phyloP scores from a whole-genome alignment of 53 echinoderm and acorn worm genomes.

The Patiria pectinifera region DNA sequence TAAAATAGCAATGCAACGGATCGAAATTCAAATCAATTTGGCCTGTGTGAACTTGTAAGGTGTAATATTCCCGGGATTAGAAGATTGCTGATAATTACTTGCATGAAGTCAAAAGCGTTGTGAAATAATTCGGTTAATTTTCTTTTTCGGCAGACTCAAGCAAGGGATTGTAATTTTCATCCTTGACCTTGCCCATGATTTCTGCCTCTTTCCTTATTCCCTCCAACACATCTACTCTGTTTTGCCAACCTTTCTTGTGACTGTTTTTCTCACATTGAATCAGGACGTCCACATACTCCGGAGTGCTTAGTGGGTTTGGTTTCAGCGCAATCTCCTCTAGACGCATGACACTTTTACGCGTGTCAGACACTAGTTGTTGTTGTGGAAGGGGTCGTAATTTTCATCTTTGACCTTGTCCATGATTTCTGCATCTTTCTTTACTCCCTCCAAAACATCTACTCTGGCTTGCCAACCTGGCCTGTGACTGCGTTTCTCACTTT shows the following conservation, averaged over 20 bases:
- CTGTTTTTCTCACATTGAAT: conserved; percentile 55
- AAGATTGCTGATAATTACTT: too few species aligned
- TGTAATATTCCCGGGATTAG: too few species aligned
- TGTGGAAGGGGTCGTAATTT: conserved; percentile 62
- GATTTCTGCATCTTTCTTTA: conserved; percentile 68
- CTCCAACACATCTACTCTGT: conserved; percentile 19
- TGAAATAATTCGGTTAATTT: neutral
- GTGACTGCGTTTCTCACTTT: conserved; percentile 30
- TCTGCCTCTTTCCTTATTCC: conserved; percentile 69
- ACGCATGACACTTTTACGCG: conserved; percentile 52
- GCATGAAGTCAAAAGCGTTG: neutral
- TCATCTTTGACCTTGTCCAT: conserved; percentile 49
- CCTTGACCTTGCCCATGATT: conserved; percentile 48
- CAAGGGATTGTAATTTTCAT: conserved; percentile 60
- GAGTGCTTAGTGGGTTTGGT: conserved; percentile 62
- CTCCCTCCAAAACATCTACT: conserved; percentile 29
- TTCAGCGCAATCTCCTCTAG: conserved; percentile 75
- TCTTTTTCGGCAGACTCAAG: neutral
- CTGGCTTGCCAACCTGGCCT: conserved; percentile 65
- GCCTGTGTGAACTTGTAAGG: too few species aligned
- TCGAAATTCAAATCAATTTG: too few species aligned
- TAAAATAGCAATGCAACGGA: too few species aligned
- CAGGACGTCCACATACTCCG: conserved; percentile 70
- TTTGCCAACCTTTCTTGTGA: conserved; percentile 58
- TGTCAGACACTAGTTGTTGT: conserved; percentile 28